These are phyloP conservation scores for Paratrypauchen microcephalus DNA, from an alignment of 2,797 vertebrate species.

Conservation along the genomic window DNA sequence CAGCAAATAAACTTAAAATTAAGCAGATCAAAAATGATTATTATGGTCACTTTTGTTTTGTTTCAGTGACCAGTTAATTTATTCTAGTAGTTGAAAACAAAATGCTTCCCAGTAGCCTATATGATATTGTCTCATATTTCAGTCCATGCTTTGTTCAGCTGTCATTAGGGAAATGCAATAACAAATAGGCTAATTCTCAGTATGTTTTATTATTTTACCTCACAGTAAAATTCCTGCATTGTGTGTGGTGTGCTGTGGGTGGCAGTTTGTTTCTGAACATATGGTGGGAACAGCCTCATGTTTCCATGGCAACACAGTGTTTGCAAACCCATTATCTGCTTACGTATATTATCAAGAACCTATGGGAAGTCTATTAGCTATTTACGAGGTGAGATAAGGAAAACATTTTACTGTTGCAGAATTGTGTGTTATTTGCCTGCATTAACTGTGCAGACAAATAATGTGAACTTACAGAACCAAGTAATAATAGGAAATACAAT, in stretches of 20 bases:
- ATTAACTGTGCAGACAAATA: neutral
- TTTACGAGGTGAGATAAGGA: neutral
- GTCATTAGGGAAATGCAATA: neutral
- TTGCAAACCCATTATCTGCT: conserved; percentile 50
- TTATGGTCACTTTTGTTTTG: neutral
- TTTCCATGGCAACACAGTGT: conserved; percentile 74
- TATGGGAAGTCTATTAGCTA: neutral
- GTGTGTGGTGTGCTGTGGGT: conserved; percentile 10
- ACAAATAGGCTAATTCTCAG: neutral
- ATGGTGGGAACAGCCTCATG: conserved; percentile 56
- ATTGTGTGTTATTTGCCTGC: no score
- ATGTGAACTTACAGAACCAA: neutral
- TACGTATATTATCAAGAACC: neutral
- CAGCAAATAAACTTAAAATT: no score
- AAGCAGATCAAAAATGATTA: no score
- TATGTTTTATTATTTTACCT: neutral
- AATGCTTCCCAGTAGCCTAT: no score
- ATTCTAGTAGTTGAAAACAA: neutral
- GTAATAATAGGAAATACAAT: neutral
- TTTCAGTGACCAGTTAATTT: neutral
- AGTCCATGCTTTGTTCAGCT: neutral
- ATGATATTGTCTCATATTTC: no score
- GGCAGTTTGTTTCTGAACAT: conserved; percentile 55
- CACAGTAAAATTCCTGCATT: neutral
- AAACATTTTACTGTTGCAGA: neutral